Conservation (phyloP, 2,888 invertebrate species). For the Campopleginae sp. region DNA sequence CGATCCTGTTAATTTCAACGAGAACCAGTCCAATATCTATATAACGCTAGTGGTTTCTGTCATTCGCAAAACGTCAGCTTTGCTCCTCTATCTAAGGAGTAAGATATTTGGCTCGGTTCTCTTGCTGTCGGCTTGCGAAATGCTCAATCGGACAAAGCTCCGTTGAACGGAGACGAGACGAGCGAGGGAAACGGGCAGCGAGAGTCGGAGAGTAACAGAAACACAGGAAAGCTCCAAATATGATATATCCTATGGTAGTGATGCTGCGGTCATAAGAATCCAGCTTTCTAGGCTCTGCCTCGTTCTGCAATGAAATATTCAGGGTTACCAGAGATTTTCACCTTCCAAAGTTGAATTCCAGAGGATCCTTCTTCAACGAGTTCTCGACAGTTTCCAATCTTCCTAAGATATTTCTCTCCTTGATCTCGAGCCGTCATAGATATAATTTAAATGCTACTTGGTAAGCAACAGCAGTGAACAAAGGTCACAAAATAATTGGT, state of each 20-base stretch:
- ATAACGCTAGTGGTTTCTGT: slow-evolving; percentile 44
- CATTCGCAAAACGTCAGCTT: slow-evolving; percentile 53
- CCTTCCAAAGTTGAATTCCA: slow-evolving; percentile 39
- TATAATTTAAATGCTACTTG: slow-evolving; percentile 48
- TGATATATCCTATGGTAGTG: slow-evolving; percentile 36
- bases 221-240: slow-evolving; percentile 33
- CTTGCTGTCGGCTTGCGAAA: slow-evolving; percentile 19
- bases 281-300: slow-evolving; percentile 41
- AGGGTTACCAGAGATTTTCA: slow-evolving; percentile 57
- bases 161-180: background rate
- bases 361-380: background rate
- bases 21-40: slow-evolving; percentile 45
- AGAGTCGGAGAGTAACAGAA: slow-evolving; percentile 3
- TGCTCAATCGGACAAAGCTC: slow-evolving; percentile 38
- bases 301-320: slow-evolving; percentile 59
- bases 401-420: slow-evolving; percentile 22
- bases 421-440: background rate
- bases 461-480: background rate
- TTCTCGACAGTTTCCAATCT: slow-evolving; percentile 20
- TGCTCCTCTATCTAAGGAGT: slow-evolving; percentile 52
- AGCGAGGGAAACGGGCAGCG: background rate
- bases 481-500: slow-evolving; percentile 49
- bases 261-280: slow-evolving; percentile 39
- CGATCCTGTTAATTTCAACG: slow-evolving; percentile 71
- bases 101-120: slow-evolving; percentile 54